Evolutionary conservation across 1,140 invertebrate genomes (phyloP).

Genomic region (Ceratosolen fusciceps): DNA sequence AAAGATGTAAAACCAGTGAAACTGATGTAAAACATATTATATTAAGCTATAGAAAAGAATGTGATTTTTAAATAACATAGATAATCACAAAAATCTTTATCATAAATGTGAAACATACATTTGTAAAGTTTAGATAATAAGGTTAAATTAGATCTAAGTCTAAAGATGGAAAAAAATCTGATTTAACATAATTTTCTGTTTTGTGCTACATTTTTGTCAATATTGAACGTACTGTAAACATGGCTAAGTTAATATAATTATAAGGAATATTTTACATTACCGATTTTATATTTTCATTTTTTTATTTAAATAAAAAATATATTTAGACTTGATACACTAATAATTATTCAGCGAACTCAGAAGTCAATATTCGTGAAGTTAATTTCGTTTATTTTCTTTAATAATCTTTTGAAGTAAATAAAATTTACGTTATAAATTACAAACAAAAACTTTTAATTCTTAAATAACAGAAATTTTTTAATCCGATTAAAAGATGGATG

Average conservation of each 20-base stretch:
- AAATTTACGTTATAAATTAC: no score
- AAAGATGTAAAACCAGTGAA: not conserved
- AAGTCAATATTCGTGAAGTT: no score
- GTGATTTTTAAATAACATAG: conserved; percentile 11
- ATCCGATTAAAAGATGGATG: no score
- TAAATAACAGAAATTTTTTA: no score
- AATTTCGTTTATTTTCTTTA: not conserved
- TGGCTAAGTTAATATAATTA: not conserved
- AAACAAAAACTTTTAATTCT: no score
- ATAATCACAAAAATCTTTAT: conserved; percentile 5
- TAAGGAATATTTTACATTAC: not conserved
- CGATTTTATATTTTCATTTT: not conserved
- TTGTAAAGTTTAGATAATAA: conserved; percentile 31
- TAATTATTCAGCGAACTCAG: no score
- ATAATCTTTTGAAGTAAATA: no score
- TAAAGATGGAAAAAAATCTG: conserved; percentile 2
- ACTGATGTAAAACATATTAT: not conserved
- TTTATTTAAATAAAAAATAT: not conserved
- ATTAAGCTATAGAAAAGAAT: not conserved
- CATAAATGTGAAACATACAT: not conserved
- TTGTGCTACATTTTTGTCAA: conserved; percentile 23
- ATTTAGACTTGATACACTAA: no score
- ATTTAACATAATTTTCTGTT: conserved; percentile 6
- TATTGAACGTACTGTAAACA: conserved; percentile 3
- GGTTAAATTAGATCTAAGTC: conserved; percentile 9